Base-by-base conservation (phyloP, 2,113 vertebrate genomes). In the Eolophus roseicapilla region DNA sequence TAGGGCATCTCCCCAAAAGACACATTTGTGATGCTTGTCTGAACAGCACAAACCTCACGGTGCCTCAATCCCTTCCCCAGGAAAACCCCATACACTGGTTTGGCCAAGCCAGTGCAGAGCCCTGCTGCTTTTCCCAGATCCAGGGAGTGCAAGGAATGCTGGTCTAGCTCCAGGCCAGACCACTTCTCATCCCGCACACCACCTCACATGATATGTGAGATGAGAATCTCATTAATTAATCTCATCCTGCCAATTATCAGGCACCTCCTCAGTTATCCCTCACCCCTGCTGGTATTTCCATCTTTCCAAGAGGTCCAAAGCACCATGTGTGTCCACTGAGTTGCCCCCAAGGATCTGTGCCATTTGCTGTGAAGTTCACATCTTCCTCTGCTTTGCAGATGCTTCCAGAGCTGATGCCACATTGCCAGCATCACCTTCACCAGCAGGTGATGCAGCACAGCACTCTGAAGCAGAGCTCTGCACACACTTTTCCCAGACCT, bases 321-420 rank as follows among this genome's bases (percentile, higher is more conserved):
- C 7, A 46, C 17, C 37, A 29, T 0, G 0, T 2, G 2, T 23
- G 19, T 60, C 39, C 49, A 14, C 3, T 1, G 5, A 1, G 23
- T 27, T 7, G 1, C 5, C 8, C n/a, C 27, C 0, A 0, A 49
- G 64, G 43, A 35, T 43, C 63, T 68, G n/a, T 6, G 3, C 27
- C 3, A 1, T 62, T 62, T 76, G 27, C 41, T 62, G 44, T 39
- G 46, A 67, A 19, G 25, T 20, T 13, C 37, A 31, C 0, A 0
- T 29, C 35, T 81, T 46, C 15, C 24, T 70, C 41, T 8, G 5
- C 82, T 63, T 41, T 46, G 62, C 49, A 59, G 59, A 55, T 2
- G 2, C 31, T 64, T 44, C 31, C 44, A 33, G 59, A 77, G 53
- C 24, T 71, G 59, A 10, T 1, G 6, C 55, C 57, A 29, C 11